Base-by-base conservation (phyloP, 2,113 vertebrate genomes). In the Hiodon tergisus region DNA sequence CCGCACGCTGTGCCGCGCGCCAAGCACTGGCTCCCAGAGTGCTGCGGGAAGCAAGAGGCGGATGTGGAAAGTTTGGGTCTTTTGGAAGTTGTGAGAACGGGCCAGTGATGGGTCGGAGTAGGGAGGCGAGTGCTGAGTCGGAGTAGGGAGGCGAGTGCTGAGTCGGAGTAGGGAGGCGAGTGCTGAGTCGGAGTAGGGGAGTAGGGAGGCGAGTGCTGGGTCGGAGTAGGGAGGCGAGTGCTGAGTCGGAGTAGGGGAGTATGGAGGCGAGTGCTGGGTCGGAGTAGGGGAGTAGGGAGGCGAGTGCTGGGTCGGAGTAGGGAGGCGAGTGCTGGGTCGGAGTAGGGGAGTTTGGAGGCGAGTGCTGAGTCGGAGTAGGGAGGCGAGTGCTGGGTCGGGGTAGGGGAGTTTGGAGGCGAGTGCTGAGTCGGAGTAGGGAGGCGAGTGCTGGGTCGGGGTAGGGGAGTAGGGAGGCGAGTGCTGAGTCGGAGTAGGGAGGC, bases 1-100 rank as follows among this genome's bases (percentile, higher is more conserved):
- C 79, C 86, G 31, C 31, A 31, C 31, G 31, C 31, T 31, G 31
- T 31, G 31, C 31, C 31, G 31, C 31, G 31, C 31, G 31, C 31
- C 31, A 31, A 31, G 31, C 31, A 31, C 31, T 31, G 31, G 31
- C 31, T 31, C 31, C 31, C 31, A 31, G 31, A 31, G 31, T 31
- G 31, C 31, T 31, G 31, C 31, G 31, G 2, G 31, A 31, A 31
- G 31, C 31, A 31, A 1, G 31, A 31, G 31, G 31, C 1, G 31
- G 31, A 31, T 31, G 31, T 31, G 31, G 31, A 31, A 31, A 31
- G 31, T 31, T 31, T 31, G 31, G 31, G 31, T 31, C 31, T 31
- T 0, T 31, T 31, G 31, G 31, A 31, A 31, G 31, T 31, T 31
- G 31, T 31, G 31, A 31, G 31, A 31, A 31, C 31, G 31, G 31